Conservation (phyloP, 2,888 invertebrate species). For the Nymphalis polychloros region DNA sequence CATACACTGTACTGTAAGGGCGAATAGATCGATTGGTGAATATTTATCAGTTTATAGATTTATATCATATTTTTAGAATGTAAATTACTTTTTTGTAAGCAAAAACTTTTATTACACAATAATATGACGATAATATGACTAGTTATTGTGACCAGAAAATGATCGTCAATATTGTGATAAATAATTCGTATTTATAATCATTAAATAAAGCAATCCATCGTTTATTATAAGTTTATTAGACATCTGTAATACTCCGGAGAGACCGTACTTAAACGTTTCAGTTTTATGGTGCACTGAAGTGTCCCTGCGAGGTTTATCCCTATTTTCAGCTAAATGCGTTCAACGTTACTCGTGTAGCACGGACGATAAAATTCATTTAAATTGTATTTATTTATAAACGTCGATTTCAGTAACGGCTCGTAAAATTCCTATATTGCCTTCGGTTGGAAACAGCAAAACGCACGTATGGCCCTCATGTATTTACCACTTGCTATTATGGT, state of each 20-base stretch:
- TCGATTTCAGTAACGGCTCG: slow-evolving; percentile 61
- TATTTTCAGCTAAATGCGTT: slow-evolving; percentile 49
- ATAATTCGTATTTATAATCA: neutral
- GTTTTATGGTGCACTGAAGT: slow-evolving; percentile 31
- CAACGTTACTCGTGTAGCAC: slow-evolving; percentile 46
- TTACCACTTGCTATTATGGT: slow-evolving; percentile 55
- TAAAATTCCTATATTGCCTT: slow-evolving; percentile 57
- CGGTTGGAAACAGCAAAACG: slow-evolving; percentile 47
- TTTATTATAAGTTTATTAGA: slow-evolving; percentile 12
- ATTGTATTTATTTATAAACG: slow-evolving; percentile 73
- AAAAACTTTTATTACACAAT: neutral
- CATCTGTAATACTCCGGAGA: slow-evolving; percentile 16
- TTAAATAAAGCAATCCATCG: neutral
- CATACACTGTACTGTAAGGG: too few relatives aligned
- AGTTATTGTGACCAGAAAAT: neutral
- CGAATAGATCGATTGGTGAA: too few relatives aligned
- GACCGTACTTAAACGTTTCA: slow-evolving; percentile 27
- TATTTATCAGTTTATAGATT: too few relatives aligned
- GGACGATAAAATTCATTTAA: slow-evolving; percentile 62
- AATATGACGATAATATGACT: neutral
- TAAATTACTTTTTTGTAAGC: neutral
- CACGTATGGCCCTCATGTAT: slow-evolving; percentile 55
- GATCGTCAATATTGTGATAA: neutral
- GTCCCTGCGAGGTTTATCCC: slow-evolving; percentile 48
- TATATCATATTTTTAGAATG: too few relatives aligned